A percentile compares a stretch with the other conserved stretches of the same genome.
Evolutionary conservation across 2,113 vertebrate species (phyloP).

Genomic region (Danionella cerebrum): DNA sequence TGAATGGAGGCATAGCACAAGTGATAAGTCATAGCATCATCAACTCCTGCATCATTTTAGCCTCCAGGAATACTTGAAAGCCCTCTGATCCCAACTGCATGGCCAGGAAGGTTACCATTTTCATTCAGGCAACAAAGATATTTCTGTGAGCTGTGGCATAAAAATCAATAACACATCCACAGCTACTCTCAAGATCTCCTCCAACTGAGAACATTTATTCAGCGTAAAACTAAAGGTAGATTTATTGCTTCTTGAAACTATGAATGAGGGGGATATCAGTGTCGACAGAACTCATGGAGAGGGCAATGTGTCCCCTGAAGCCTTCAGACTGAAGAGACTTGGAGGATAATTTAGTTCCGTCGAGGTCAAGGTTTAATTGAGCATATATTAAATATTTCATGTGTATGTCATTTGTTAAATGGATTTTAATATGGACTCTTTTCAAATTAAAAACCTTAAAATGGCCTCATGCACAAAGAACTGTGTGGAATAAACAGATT

Average conservation of each 20-base stretch:
- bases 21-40: neutral
- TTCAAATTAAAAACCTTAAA: too few relatives aligned
- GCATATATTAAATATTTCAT: too few relatives aligned
- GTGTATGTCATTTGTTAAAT: too few relatives aligned
- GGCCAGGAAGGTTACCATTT: neutral
- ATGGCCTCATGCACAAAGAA: too few relatives aligned
- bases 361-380: too few relatives aligned
- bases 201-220: neutral
- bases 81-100: neutral
- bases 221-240: neutral
- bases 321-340: neutral
- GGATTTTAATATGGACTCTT: too few relatives aligned
- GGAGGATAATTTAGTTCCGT: too few relatives aligned
- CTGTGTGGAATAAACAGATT: too few relatives aligned
- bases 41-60: neutral
- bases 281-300: too few relatives aligned
- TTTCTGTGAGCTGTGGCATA: neutral
- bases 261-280: too few relatives aligned
- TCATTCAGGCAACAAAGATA: neutral
- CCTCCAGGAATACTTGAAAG: neutral
- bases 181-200: neutral
- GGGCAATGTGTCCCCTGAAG: neutral
- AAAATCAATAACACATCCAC: neutral
- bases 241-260: neutral
- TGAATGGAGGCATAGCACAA: neutral